phyloP scores from a whole-genome alignment of 2,113 vertebrate genomes.

The Amia ocellicauda region DNA sequence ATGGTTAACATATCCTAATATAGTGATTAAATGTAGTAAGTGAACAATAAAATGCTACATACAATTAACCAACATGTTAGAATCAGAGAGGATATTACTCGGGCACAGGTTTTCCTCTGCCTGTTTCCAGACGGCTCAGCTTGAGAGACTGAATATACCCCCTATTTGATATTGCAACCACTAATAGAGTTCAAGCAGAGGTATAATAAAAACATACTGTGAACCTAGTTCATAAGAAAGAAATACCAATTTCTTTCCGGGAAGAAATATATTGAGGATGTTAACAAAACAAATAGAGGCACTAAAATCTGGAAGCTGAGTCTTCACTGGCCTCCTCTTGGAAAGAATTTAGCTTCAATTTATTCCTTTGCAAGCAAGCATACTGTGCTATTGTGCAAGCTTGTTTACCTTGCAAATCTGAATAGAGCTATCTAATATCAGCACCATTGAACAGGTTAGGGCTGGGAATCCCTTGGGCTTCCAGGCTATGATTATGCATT shows the following conservation, averaged over 20 bases:
- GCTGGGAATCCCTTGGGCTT: slow-evolving; percentile 55
- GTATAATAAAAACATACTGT: slow-evolving; percentile 49
- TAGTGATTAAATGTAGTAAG: no score
- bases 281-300: slow-evolving; percentile 67
- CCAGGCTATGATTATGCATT: slow-evolving; percentile 64
- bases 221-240: slow-evolving; percentile 53
- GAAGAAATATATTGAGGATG: slow-evolving; percentile 58
- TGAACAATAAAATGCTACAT: no score
- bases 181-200: slow-evolving; percentile 15
- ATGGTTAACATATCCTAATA: no score
- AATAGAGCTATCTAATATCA: slow-evolving; percentile 74
- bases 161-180: no score
- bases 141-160: no score
- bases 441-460: slow-evolving; percentile 59
- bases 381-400: slow-evolving; percentile 57
- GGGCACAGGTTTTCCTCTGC: no score
- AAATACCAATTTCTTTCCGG: slow-evolving; percentile 60
- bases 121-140: no score
- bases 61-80: no score
- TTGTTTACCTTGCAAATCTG: slow-evolving; percentile 69
- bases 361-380: slow-evolving; percentile 54
- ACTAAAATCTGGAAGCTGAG: slow-evolving; percentile 52
- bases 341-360: slow-evolving; percentile 48
- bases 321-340: slow-evolving; percentile 48
- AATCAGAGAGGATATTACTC: no score